Evolutionary conservation across 2,888 invertebrate genomes (phyloP), one percentile per base, ranked within the genome.

Genomic region (Diarsia dahlii): DNA sequence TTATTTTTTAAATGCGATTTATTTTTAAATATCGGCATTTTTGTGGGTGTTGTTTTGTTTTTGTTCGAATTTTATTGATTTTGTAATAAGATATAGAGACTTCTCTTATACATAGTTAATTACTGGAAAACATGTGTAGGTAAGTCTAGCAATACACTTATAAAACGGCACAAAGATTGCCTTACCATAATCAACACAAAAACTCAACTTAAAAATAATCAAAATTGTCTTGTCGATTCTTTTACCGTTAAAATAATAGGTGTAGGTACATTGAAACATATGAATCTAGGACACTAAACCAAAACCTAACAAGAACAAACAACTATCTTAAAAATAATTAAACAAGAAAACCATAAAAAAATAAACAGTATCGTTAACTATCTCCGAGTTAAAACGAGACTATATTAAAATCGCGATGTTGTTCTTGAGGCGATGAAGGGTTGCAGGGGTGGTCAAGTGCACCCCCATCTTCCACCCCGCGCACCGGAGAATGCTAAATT

Each of bases 361-460:
- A 65, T 69, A 74, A 64, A 68, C 62, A 79, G 82, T 86, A 84
- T 84, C 84, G 81, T 81, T 81, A 84, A 88, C 88, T 89, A 87
- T 87, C 82, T 81, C 71, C 73, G 87, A 80, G 88, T 82, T 68
- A 64, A 87, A 84, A 80, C 81, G 77, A 86, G 89, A 89, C 89
- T 89, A 89, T 88, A 91, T 91, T 91, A 93, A 92, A 93, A 91
- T 89, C 86, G 87, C 90, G 91, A 92, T 93, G 93, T 93, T 93
- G 92, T 93, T 94, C 93, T 93, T 93, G 93, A 94, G 92, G 93
- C 90, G 92, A 88, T 90, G 92, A 91, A 91, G 93, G 93, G 93
- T 91, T 91, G 92, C 66, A 1, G 58, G 83, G 93, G 91, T 90
- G 92, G 91, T 92, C 93, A 92, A 92, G 93, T 89, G 84, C 84